A percentile compares a stretch with the other conserved stretches of the same genome.
phyloP scores from a whole-genome alignment of 2,113 vertebrate genomes.

The Chrysemys picta region DNA sequence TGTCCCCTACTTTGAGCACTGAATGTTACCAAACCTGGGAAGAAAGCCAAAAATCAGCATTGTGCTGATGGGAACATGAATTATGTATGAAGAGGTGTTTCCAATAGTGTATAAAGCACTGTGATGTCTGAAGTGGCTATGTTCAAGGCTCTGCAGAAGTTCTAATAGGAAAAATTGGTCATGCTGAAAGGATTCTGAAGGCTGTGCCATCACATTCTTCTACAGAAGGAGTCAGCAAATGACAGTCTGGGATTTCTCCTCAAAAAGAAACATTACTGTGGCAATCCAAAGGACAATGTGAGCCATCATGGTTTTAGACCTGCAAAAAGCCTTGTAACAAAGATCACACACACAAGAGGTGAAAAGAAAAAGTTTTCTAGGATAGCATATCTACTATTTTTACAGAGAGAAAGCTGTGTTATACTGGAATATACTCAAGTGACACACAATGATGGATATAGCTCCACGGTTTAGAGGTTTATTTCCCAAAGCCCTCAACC shows the following conservation, averaged over 20 bases:
- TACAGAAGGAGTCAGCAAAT: background rate
- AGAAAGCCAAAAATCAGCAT: constrained; percentile 40
- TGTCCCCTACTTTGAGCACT: constrained; percentile 18
- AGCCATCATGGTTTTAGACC: background rate
- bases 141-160: constrained; percentile 54
- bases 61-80: constrained; percentile 54
- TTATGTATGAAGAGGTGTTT: constrained; percentile 61
- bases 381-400: background rate
- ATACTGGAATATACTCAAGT: background rate
- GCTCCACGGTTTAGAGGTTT: background rate
- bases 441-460: background rate
- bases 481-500: background rate
- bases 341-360: background rate
- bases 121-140: constrained; percentile 48
- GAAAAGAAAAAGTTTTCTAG: background rate
- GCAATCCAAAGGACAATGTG: background rate
- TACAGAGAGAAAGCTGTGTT: background rate
- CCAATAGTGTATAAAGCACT: constrained; percentile 44
- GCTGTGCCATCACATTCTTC: background rate
- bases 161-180: constrained; percentile 27
- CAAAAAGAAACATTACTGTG: background rate
- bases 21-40: constrained; percentile 17
- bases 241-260: background rate
- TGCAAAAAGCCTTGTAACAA: background rate
- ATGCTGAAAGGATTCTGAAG: background rate